phyloP scores from a whole-genome alignment of 1,140 invertebrate genomes.

The Zaprionus kolodkinae region DNA sequence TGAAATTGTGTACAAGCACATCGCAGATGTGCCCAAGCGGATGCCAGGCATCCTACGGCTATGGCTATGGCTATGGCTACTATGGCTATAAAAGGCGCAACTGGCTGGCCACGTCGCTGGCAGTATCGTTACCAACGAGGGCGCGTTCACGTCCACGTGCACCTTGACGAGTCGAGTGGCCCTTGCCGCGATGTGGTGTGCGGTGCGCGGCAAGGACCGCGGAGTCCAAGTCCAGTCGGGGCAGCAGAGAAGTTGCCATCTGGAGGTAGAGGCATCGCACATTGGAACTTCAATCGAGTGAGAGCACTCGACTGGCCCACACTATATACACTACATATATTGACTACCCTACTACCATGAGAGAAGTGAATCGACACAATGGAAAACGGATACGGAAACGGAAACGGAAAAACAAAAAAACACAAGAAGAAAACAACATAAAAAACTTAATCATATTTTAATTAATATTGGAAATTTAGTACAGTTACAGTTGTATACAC shows the following conservation, averaged over 20 bases:
- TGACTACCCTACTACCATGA: conserved; percentile 66
- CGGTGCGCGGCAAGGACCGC: background rate
- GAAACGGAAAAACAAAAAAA: background rate
- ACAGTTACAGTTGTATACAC: conserved; percentile 32
- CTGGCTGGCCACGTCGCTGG: conserved; percentile 13
- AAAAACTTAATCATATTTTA: conserved; percentile 7
- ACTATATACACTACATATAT: background rate
- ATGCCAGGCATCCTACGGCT: background rate
- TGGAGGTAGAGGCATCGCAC: background rate
- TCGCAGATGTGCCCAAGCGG: conserved; percentile 49
- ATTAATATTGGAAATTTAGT: conserved; percentile 26
- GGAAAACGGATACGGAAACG: background rate
- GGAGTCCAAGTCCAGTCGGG: background rate
- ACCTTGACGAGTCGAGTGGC: background rate
- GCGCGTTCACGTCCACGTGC: background rate
- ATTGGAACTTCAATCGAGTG: background rate
- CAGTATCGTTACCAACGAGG: conserved; percentile 40
- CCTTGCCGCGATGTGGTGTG: background rate
- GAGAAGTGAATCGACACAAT: conserved; percentile 59
- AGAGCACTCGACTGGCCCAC: background rate
- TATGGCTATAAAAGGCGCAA: conserved; percentile 56
- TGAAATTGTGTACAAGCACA: conserved; percentile 61
- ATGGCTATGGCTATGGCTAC: background rate
- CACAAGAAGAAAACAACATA: background rate
- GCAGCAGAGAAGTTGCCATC: background rate